Percentiles rank a stretch among this genome's conserved stretches.
These are phyloP conservation scores for Accipiter cooperii DNA, from an alignment of 2,113 vertebrate species.

Conservation along the genomic window DNA sequence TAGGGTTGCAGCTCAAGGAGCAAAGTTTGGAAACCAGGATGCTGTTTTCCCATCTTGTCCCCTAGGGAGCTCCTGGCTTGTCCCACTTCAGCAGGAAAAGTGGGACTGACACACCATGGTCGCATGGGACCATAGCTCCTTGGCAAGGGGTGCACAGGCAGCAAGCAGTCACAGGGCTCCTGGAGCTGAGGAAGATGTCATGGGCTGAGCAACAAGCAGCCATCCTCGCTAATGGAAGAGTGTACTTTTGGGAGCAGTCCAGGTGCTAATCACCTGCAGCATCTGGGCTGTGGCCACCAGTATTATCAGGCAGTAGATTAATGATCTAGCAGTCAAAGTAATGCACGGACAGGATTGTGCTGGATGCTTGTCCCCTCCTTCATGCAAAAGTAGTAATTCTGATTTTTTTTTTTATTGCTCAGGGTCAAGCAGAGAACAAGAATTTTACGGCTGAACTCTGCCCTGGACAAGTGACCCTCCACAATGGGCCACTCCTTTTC, in stretches of 20 bases:
- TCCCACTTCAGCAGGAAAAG: neutral
- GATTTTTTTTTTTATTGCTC: neutral
- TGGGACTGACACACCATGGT: neutral
- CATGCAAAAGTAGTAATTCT: neutral
- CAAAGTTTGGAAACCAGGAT: neutral
- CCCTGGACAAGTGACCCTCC: neutral
- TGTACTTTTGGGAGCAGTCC: neutral
- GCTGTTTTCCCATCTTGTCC: neutral
- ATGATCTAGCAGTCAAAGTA: neutral
- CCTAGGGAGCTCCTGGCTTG: neutral
- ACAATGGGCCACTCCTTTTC: neutral
- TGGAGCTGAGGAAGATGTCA: neutral
- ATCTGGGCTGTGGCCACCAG: neutral
- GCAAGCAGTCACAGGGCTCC: neutral
- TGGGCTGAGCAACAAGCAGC: neutral
- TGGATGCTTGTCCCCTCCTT: neutral
- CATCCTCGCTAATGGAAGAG: neutral
- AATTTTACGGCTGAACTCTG: neutral
- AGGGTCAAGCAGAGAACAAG: neutral
- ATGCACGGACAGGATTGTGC: neutral
- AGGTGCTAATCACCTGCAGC: neutral
- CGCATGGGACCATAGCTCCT: accelerated
- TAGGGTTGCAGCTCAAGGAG: neutral
- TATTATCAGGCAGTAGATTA: neutral
- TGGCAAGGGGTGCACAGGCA: neutral